phyloP scores from a whole-genome alignment of 2,888 invertebrate genomes.

The Chaetogeoica ovagalla region DNA sequence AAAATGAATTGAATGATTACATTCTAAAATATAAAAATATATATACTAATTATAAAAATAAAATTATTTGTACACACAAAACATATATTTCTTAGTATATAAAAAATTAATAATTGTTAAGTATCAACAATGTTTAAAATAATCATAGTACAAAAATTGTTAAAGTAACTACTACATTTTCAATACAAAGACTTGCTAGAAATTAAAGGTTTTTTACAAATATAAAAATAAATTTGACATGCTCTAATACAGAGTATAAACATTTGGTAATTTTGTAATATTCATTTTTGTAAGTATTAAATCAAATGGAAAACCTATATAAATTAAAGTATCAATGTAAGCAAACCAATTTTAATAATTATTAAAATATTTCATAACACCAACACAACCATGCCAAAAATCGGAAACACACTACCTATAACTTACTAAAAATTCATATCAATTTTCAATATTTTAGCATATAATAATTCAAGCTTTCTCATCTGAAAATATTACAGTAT shows the following conservation, averaged over 20 bases:
- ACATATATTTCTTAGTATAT: no score
- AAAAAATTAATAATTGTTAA: neutral
- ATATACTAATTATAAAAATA: neutral
- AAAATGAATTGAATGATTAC: neutral
- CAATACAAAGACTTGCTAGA: no score
- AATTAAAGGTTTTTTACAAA: no score
- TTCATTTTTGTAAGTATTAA: neutral
- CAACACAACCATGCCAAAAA: constrained; percentile 10
- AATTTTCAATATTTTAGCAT: constrained; percentile 24
- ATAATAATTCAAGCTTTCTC: constrained; percentile 29
- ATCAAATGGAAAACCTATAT: neutral
- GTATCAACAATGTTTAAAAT: no score
- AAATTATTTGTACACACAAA: no score
- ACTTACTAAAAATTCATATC: constrained; percentile 31
- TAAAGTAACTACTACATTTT: no score
- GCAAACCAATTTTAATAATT: neutral
- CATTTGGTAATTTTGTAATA: neutral
- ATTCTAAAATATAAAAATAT: neutral
- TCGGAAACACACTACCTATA: neutral
- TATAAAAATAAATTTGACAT: neutral
- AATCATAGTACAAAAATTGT: no score
- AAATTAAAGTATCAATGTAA: neutral
- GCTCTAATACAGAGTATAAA: neutral
- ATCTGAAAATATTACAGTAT: constrained; percentile 40
- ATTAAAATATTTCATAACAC: constrained; percentile 8